These are phyloP conservation scores for Polyploca ridens DNA, from an alignment of 2,888 invertebrate genomes.

Conservation along the genomic window DNA sequence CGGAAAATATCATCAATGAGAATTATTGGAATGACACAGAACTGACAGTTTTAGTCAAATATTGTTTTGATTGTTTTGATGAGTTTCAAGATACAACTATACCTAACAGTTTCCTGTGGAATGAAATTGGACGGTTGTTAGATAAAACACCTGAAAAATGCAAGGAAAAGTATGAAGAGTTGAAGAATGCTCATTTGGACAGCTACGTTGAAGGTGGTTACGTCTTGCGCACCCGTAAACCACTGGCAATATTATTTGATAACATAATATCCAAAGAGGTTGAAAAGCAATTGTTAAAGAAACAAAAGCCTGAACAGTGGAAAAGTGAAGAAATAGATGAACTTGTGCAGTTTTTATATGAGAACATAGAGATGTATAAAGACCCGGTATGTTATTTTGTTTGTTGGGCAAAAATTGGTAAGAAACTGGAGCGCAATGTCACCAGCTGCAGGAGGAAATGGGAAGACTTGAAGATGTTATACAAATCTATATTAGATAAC, in stretches of 20 bases:
- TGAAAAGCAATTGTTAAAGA: slow-evolving; percentile 44
- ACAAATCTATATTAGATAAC: slow-evolving; percentile 64
- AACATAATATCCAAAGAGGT: slow-evolving; percentile 67
- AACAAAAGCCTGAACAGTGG: neutral
- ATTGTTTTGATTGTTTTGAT: slow-evolving; percentile 71
- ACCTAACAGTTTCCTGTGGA: slow-evolving; percentile 74
- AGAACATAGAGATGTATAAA: slow-evolving; percentile 69
- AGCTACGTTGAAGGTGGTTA: slow-evolving; percentile 56
- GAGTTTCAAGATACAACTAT: slow-evolving; percentile 73
- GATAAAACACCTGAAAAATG: slow-evolving; percentile 65
- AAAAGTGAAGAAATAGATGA: slow-evolving; percentile 41
- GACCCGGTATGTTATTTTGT: slow-evolving; percentile 68
- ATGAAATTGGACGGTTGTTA: slow-evolving; percentile 68
- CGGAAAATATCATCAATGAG: slow-evolving; percentile 21
- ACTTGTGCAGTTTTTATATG: slow-evolving; percentile 65
- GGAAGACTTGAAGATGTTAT: slow-evolving; percentile 61
- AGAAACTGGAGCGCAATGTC: slow-evolving; percentile 49
- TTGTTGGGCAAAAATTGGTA: slow-evolving; percentile 62
- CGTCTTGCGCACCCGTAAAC: slow-evolving; percentile 51
- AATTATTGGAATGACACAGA: slow-evolving; percentile 65
- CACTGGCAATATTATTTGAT: slow-evolving; percentile 67
- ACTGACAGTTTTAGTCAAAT: slow-evolving; percentile 67
- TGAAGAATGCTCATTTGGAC: slow-evolving; percentile 58
- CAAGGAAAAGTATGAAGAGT: slow-evolving; percentile 54
- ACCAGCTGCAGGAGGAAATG: slow-evolving; percentile 59